A percentile compares a stretch with the other conserved stretches of the same genome.
These are phyloP conservation scores for Sycophaga agraensis DNA, from an alignment of 1,140 invertebrate genomes.

Conservation along the genomic window DNA sequence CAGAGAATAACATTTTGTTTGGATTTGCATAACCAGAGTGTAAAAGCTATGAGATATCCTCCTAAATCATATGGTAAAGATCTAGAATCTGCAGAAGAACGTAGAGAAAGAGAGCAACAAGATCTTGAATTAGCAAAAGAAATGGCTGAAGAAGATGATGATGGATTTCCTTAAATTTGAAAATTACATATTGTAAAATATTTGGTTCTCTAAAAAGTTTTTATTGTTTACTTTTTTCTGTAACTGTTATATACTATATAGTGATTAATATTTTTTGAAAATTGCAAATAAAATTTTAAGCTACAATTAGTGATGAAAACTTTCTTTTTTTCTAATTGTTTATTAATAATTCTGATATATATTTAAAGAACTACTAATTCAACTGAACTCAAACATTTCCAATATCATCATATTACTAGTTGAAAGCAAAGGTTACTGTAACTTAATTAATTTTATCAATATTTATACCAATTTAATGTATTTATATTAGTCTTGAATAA, in stretches of 20 bases:
- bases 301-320: too few relatives aligned
- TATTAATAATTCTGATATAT: too few relatives aligned
- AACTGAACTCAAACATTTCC: too few relatives aligned
- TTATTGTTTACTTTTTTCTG: conserved; percentile 22
- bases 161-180: conserved; percentile 70
- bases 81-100: conserved; percentile 94
- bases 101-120: conserved; percentile 93
- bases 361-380: too few relatives aligned
- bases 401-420: too few relatives aligned
- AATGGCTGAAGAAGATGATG: conserved; percentile 98
- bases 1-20: conserved; percentile 97
- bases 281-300: conserved; percentile 22
- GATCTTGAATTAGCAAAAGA: conserved; percentile 97
- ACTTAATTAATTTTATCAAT: too few relatives aligned
- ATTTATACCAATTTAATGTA: too few relatives aligned
- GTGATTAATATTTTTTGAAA: conserved; percentile 21
- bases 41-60: conserved; percentile 98
- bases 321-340: too few relatives aligned
- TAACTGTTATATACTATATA: conserved; percentile 29
- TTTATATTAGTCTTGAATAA: too few relatives aligned
- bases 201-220: conserved; percentile 6
- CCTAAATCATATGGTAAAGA: conserved; percentile 99
- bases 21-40: conserved; percentile 96
- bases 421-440: too few relatives aligned
- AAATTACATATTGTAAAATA: background rate